Evolutionary conservation across 2,797 vertebrate genomes (phyloP), one percentile per base, ranked within the genome.

Genomic region (Apodemus agrarius): DNA sequence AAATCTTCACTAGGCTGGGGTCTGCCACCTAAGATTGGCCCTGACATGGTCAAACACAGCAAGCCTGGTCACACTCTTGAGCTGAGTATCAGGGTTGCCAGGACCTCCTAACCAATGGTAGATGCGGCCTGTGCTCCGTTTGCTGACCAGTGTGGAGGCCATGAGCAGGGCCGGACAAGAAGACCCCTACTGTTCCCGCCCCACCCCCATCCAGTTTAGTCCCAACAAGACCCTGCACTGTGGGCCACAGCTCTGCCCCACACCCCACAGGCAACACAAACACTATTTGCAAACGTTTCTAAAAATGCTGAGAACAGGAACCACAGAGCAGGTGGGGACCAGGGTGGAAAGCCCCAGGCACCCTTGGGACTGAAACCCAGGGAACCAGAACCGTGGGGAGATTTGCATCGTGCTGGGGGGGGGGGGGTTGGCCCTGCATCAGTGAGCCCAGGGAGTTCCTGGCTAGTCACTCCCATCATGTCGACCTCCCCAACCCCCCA

Each of bases 251-350:
- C 87, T 43, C 79, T 40, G 57, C 63, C 21, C 80, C 57, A 52
- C 84, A 8, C 49, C 26, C 72, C 3, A 3, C 37, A 31, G 49
- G 46, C 37, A 26, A 26, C 94, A 92, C 94, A 96, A 95, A 96
- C 94, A 97, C 59, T 49, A 69, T 83, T 96, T 96, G 97, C 95
- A 97, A 95, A 96, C 95, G 46, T 78, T 85, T 97, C 97, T 96
- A 96, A 97, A 97, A 97, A 82, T 85, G 67, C 37, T 52, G 7
- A 31, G 22, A 82, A 67, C 3, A 5, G 93, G 59, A 95, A 96
- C 93, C 93, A 0, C 93, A 96, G 81, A 16, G 91, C 96, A 97
- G 97, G 91, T 97, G 97, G 83, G 67, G 57, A 8, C 26, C 19
- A 0, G 19, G 12, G 4, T 13, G 96, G 97, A 96, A 97, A 97